These are phyloP conservation scores for Lepidonotus clava DNA, from an alignment of 2,888 invertebrate species.

Conservation along the genomic window DNA sequence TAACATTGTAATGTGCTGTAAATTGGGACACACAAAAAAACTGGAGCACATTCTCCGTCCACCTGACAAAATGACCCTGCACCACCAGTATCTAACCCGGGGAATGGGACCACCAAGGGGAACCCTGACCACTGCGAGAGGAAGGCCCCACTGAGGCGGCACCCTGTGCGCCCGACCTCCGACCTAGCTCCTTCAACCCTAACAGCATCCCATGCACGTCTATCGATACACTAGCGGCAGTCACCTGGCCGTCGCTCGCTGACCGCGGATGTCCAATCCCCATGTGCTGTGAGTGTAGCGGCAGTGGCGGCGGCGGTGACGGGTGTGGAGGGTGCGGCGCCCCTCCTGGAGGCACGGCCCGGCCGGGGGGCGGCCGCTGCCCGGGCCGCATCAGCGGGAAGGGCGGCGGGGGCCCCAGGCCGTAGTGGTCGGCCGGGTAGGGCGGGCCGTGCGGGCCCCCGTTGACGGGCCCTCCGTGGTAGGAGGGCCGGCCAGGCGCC, in stretches of 20 bases:
- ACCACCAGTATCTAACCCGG: not conserved
- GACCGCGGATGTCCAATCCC: not conserved
- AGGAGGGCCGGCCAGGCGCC: not conserved
- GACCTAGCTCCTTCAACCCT: not conserved
- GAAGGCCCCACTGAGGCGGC: not conserved
- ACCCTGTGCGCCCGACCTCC: not conserved
- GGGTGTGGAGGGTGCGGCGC: conserved; percentile 56
- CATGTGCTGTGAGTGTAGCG: conserved; percentile 57
- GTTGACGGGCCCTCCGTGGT: not conserved
- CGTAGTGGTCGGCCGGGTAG: not conserved
- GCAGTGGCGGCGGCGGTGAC: conserved; percentile 57
- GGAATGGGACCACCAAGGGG: not conserved
- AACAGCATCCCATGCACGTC: conserved; percentile 39
- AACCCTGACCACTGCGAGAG: not conserved
- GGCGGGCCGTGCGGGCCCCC: conserved; percentile 42
- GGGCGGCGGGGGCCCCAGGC: not conserved
- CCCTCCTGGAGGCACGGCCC: not conserved
- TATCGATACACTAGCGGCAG: not conserved
- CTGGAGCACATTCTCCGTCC: not conserved
- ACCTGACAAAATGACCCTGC: not conserved
- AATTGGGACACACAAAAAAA: not conserved
- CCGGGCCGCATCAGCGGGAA: not conserved
- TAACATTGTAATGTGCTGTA: not conserved
- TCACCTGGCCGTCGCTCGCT: conserved; percentile 8
- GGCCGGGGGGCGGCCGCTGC: not conserved